phyloP scores from a whole-genome alignment of 1,140 invertebrate genomes.

The Tetragonula clypearis region DNA sequence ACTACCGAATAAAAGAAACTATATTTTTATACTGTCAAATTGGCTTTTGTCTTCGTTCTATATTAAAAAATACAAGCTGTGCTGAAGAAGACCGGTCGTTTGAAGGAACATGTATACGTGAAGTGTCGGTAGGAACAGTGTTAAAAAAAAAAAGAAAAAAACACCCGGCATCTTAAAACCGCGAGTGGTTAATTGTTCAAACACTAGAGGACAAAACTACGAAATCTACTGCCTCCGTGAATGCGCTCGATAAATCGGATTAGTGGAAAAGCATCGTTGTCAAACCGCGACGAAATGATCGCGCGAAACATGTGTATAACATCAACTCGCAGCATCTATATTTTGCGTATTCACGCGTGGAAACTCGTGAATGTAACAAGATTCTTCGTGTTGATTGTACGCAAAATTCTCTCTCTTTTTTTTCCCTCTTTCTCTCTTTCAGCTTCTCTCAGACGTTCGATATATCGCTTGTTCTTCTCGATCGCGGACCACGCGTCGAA shows the following conservation, averaged over 20 bases:
- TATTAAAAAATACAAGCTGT: too few relatives aligned
- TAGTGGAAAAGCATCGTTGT: not conserved
- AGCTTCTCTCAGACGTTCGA: not conserved
- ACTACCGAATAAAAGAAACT: too few relatives aligned
- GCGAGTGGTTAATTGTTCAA: too few relatives aligned
- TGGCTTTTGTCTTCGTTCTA: too few relatives aligned
- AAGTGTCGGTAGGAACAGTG: too few relatives aligned
- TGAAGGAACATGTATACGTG: too few relatives aligned
- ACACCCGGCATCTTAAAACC: too few relatives aligned
- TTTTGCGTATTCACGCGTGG: conserved; percentile 57
- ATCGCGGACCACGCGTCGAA: not conserved
- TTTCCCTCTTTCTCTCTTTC: not conserved
- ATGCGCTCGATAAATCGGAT: not conserved
- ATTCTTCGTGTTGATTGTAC: conserved; percentile 58
- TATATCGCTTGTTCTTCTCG: not conserved
- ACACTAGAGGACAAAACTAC: not conserved
- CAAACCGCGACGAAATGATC: conserved; percentile 40
- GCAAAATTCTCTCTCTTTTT: not conserved
- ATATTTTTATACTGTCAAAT: too few relatives aligned
- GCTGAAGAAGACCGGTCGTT: too few relatives aligned
- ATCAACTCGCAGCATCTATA: conserved; percentile 46
- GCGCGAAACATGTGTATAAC: conserved; percentile 51
- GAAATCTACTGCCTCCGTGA: not conserved
- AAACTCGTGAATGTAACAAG: conserved; percentile 54
- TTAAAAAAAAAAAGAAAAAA: too few relatives aligned